phyloP scores from a whole-genome alignment of 2,888 invertebrate species.

The Tanypteryx hageni region DNA sequence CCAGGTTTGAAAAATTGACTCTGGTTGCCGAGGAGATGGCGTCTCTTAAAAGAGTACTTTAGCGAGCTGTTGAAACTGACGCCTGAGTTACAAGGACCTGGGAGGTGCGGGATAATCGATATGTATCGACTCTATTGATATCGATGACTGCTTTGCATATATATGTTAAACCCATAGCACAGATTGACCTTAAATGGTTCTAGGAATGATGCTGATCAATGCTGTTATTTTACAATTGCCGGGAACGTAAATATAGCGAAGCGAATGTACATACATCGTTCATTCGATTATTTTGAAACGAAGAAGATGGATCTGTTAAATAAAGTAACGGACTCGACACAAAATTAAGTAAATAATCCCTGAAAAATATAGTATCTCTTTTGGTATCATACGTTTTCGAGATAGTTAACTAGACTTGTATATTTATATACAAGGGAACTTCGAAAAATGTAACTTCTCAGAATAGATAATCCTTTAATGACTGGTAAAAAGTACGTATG shows the following conservation, averaged over 20 bases:
- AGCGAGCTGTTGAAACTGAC: slow-evolving; percentile 27
- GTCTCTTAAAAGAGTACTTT: background rate
- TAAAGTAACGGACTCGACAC: too few species aligned
- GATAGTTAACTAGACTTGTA: too few species aligned
- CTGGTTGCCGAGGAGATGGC: background rate
- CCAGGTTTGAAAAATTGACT: slow-evolving; percentile 29
- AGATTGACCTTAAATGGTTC: background rate
- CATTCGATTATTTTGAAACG: too few species aligned
- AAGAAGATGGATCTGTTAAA: too few species aligned
- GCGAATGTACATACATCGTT: too few species aligned
- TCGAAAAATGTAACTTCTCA: too few species aligned
- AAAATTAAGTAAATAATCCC: too few species aligned
- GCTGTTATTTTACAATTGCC: background rate
- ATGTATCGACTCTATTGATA: background rate
- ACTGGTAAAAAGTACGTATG: too few species aligned
- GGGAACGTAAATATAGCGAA: background rate
- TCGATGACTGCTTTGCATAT: background rate
- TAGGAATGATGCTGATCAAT: background rate
- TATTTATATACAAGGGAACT: too few species aligned
- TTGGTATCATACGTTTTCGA: too few species aligned
- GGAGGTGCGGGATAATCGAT: slow-evolving; percentile 8
- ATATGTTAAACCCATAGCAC: background rate
- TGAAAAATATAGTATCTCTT: too few species aligned
- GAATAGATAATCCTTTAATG: too few species aligned
- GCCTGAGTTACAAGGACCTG: background rate